phyloP scores from a whole-genome alignment of 1,140 invertebrate species.

The Drosophila triauraria region DNA sequence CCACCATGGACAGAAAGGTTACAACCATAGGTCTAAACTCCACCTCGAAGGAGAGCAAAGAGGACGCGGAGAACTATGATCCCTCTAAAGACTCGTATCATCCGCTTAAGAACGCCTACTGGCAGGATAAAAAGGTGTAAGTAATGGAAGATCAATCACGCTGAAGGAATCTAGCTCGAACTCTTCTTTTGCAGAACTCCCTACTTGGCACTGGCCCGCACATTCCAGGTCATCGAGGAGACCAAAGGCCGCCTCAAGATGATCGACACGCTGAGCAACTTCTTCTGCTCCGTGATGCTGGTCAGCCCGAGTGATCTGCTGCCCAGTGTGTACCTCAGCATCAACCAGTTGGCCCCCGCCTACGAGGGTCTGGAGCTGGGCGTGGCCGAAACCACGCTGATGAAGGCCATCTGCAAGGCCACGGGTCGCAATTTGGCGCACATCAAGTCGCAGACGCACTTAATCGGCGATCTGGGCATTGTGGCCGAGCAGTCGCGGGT shows the following conservation, averaged over 20 bases:
- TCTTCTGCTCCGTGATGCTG: slow-evolving; percentile 96
- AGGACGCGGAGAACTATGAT: slow-evolving; percentile 88
- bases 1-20: slow-evolving; percentile 7
- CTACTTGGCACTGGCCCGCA: slow-evolving; percentile 96
- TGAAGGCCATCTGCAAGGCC: slow-evolving; percentile 97
- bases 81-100: slow-evolving; percentile 93
- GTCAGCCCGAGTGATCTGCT: slow-evolving; percentile 95
- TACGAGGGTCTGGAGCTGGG: slow-evolving; percentile 97
- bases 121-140: slow-evolving; percentile 91
- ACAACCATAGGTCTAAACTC: slow-evolving; percentile 53
- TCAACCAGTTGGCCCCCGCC: slow-evolving; percentile 97
- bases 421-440: slow-evolving; percentile 95
- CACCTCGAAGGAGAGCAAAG: slow-evolving; percentile 21
- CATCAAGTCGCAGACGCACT: slow-evolving; percentile 93
- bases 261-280: slow-evolving; percentile 97
- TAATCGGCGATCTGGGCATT: slow-evolving; percentile 95
- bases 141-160: slow-evolving; percentile 20
- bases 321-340: slow-evolving; percentile 96
- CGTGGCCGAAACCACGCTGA: slow-evolving; percentile 96
- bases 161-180: neutral
- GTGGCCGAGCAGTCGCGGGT: slow-evolving; percentile 96
- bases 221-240: slow-evolving; percentile 96
- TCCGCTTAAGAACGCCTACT: slow-evolving; percentile 95
- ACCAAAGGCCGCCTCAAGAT: slow-evolving; percentile 96
- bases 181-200: slow-evolving; percentile 89